Evolutionary conservation across 2,888 invertebrate genomes (phyloP).

Genomic region (Hyposoter didymator): DNA sequence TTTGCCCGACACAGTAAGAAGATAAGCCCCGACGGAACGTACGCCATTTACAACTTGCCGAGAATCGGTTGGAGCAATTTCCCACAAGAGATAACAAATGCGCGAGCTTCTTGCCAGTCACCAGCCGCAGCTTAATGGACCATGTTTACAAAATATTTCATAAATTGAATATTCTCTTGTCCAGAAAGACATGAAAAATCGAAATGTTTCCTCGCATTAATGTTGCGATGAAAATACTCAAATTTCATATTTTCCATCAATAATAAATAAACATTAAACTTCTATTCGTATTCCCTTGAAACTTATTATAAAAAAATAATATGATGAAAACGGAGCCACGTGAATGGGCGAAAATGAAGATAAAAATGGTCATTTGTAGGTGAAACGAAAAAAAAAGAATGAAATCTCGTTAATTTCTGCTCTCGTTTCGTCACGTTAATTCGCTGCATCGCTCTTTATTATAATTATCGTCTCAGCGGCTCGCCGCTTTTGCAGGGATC

Average conservation of each 20-base stretch:
- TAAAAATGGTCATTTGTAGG: constrained; percentile 1
- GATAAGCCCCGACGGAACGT: constrained; percentile 72
- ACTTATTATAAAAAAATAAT: not conserved
- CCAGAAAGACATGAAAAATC: constrained; percentile 17
- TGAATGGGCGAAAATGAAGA: not conserved
- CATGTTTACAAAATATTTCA: constrained; percentile 2
- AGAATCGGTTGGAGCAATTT: constrained; percentile 68
- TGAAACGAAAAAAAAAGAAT: constrained; percentile 10
- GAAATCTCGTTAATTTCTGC: constrained; percentile 21
- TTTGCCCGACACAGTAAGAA: constrained; percentile 67
- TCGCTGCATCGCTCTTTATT: constrained; percentile 68
- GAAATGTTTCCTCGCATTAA: constrained; percentile 10
- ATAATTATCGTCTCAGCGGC: constrained; percentile 64
- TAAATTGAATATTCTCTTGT: constrained; percentile 18
- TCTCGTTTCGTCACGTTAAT: constrained; percentile 43
- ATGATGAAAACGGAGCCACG: no score
- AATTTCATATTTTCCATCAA: not conserved
- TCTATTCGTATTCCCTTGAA: not conserved
- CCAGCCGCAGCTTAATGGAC: constrained; percentile 37
- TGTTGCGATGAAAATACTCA: not conserved
- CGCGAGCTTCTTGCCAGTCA: constrained; percentile 72
- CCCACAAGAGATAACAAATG: constrained; percentile 73
- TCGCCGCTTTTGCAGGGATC: constrained; percentile 70
- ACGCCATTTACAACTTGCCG: constrained; percentile 74
- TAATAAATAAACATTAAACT: not conserved